Evolutionary conservation across 2,888 invertebrate genomes (phyloP), one percentile per base, ranked within the genome.

Genomic region (Onchidella celtica): DNA sequence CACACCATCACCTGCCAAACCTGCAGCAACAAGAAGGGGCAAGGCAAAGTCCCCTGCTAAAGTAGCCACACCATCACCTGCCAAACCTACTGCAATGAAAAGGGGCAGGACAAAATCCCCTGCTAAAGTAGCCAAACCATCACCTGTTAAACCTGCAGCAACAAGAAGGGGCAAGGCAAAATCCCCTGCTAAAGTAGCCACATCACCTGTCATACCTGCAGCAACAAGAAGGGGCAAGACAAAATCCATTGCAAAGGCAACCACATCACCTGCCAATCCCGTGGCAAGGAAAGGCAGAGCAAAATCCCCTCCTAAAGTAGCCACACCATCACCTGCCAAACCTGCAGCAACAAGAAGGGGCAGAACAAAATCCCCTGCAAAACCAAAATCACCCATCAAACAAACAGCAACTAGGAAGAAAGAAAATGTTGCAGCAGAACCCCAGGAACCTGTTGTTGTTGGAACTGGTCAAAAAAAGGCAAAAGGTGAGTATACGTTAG

Each of bases 1-100:
- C 14, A 65, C 32, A 24, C 47, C 27, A 40, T 57, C 55, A 57
- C 72, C 72, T 57, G 11, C 34, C 29, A 72, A 72, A 72, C 32
- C 61, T 27, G 36, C 61, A 34, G 63, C 38, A n/a, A 36, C 38
- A 63, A 29, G 40, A 75, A n/a, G n/a, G 61, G 63, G 1, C 38
- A 61, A 27, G 63, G 27, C 24, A 32, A n/a, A n/a, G 9, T 34
- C 32, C 1, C 17, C n/a, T 17, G 29, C 24, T 27, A 68, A 21
- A 63, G n/a, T 63, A 21, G 24, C 27, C 29, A 1, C 17, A 29
- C 14, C 63, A 36, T 61, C 61, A 34, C 38, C 74, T 36, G 14
- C 61, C 9, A 59, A 59, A 38, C n/a, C 36, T n/a, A 21, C 61
- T 24, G 34, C 21, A 11, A 3, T 32, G 24, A 11, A 32, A 47